Conservation (phyloP, 35 echinoderm and acorn worm species). For the Apostichopus parvimensis region DNA sequence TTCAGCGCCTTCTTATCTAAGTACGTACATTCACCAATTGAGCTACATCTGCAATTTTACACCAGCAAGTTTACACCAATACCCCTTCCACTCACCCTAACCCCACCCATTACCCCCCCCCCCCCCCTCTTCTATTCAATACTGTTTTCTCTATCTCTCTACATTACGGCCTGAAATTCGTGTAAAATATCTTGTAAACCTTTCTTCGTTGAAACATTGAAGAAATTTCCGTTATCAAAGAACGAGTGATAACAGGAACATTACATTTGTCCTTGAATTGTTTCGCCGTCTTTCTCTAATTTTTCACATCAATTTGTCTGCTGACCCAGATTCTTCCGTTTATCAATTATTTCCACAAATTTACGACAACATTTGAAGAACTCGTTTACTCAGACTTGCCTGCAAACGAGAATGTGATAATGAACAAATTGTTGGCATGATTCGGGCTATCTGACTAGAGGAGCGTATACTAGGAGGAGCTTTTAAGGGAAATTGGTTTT, state of each 20-base stretch:
- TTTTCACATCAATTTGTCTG: neutral
- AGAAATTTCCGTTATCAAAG: too few species aligned
- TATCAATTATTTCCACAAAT: conserved; percentile 16
- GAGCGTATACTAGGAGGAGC: neutral
- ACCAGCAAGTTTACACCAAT: too few species aligned
- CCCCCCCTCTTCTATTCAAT: too few species aligned
- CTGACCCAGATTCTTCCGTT: conserved; percentile 13
- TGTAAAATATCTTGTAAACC: too few species aligned
- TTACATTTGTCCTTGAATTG: neutral
- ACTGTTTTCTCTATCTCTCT: too few species aligned
- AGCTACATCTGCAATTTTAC: too few species aligned
- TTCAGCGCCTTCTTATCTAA: too few species aligned
- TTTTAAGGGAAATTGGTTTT: neutral
- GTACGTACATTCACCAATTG: too few species aligned
- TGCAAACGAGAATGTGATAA: neutral
- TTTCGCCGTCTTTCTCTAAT: neutral
- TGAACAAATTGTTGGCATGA: neutral
- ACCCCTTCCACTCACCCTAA: too few species aligned
- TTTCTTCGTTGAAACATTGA: too few species aligned
- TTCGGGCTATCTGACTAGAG: neutral
- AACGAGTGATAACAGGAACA: neutral
- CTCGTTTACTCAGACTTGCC: neutral
- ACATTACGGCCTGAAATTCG: too few species aligned
- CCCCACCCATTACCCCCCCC: too few species aligned
- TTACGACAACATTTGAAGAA: conserved; percentile 6